Base-by-base conservation (phyloP, 1,140 invertebrate genomes). In the Drosophila willistoni region DNA sequence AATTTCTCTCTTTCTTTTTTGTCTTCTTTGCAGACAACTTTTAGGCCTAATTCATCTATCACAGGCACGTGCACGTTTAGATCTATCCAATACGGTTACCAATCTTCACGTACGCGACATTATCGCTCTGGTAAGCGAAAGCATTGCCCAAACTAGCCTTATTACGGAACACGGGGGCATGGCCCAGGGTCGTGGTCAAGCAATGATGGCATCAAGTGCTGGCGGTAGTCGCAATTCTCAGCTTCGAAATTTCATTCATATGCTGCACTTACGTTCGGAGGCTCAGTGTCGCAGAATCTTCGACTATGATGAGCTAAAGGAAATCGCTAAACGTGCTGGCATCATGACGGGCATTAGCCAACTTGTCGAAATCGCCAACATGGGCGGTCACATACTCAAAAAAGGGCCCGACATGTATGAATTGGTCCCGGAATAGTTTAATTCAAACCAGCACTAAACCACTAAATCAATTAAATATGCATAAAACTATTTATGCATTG, bases 41-140 rank as follows among this genome's bases (percentile, higher is more conserved):
- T 60, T 81, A 3, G 98, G 97, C 7, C 93, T 99, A 55, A 96
- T 98, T 41, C 92, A 98, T 86, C 93, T 99, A 2, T 96, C 97
- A 12, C 95, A 98, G 95, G 97, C 98, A 19, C 93, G 98, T 91
- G 97, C 98, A 7, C 95, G 97, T 82, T 86, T 96, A 13, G 97
- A 98, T 90, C 93, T 99, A 55, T 93, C 97, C 71, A 95, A 96
- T 92, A 94, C 95, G 90, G 97, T 96, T 1, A 97, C 95, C 7
- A 94, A 93, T 64, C 81, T 94, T 64, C 98, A 99, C 93, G 98
- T 98, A 4, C 92, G 94, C 64, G 97, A 99, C 91, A 95, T 98
- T 17, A 94, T 99, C 19, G 96, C 97, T 83, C 94, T 99, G 60
- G 95, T 98, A 91, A 95, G 95, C 77, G 95, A 96, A 86, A 97